phyloP scores from a whole-genome alignment of 2,888 invertebrate species.

The Chromoteleia sp. region DNA sequence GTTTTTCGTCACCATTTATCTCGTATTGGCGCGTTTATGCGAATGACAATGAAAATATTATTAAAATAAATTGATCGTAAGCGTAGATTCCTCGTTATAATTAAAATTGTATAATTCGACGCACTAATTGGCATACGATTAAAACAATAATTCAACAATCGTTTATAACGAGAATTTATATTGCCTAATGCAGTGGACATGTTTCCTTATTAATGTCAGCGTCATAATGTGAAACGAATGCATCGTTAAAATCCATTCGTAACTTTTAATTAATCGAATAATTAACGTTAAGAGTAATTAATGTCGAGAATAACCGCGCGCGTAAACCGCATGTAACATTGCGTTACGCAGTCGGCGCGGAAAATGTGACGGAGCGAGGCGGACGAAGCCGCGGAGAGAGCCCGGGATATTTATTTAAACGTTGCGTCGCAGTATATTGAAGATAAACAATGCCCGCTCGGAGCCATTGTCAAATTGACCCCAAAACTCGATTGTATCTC shows the following conservation, averaged over 20 bases:
- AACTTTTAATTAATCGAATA: slow-evolving; percentile 58
- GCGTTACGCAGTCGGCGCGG: slow-evolving; percentile 32
- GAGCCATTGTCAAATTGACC: slow-evolving; percentile 60
- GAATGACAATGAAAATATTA: no score
- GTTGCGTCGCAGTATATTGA: slow-evolving; percentile 27
- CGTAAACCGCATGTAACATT: slow-evolving; percentile 36
- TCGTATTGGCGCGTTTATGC: no score
- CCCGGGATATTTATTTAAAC: slow-evolving; percentile 43
- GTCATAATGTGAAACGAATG: slow-evolving; percentile 20
- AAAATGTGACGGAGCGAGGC: slow-evolving; percentile 36
- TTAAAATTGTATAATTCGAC: no score
- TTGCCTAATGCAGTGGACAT: no score
- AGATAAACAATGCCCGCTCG: slow-evolving; percentile 55
- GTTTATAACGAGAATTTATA: no score
- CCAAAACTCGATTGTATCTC: slow-evolving; percentile 60
- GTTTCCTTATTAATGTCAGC: no score
- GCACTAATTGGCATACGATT: no score
- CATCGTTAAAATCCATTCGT: slow-evolving; percentile 52
- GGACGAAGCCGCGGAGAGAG: slow-evolving; percentile 24
- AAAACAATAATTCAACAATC: no score
- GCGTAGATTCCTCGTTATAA: no score
- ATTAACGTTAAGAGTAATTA: slow-evolving; percentile 53
- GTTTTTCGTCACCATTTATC: no score
- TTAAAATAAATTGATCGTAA: no score
- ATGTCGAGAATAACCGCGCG: slow-evolving; percentile 35